Evolutionary conservation across 2,797 vertebrate genomes (phyloP), one percentile per base, ranked within the genome.

Genomic region (Urosaurus nigricauda): DNA sequence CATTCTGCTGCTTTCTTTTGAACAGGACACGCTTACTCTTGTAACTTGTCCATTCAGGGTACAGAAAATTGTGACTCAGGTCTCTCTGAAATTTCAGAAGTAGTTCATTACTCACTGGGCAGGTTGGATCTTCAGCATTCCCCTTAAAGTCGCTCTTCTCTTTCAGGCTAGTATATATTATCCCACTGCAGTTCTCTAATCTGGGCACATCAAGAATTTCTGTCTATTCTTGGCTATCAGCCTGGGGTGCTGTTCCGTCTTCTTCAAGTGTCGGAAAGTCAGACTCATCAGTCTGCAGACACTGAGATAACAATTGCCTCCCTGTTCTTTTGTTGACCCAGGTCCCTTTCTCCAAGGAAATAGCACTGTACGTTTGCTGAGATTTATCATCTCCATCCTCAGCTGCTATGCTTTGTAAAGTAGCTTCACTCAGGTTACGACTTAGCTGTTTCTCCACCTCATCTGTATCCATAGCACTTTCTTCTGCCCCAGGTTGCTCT

Each of bases 311-410:
- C 81, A 91, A 26, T 0, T 79, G 1, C n/a, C 83, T 90, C 12
- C 92, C 90, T 1, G 93, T 94, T 81, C 29, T 60, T 14, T 65
- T 89, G 68, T 88, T 88, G 21, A 90, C 0, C 68, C 86, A 90
- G 43, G 78, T 4, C 29, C 79, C 91, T 75, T 93, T 60, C 0
- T 56, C 60, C 24, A 88, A 9, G 16, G 81, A 84, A 70, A 92
- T 13, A 7, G 90, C 4, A 0, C 89, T 79, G 6, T 74, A 14
- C 0, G 86, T 91, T 84, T 73, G 87, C 71, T 85, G 68, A 84
- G 87, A 88, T 71, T 11, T 58, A 11, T 79, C 19, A 0, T 88
- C 87, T 58, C 11, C 37, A 0, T 84, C 82, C 1, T 47, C 71
- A 29, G 80, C 81, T 26, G 71, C 8, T 19, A 83, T 1, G 60